A percentile compares a stretch with the other conserved stretches of the same genome.
Conservation (phyloP, 1,140 invertebrate species). For the Brachystomella parvula region DNA sequence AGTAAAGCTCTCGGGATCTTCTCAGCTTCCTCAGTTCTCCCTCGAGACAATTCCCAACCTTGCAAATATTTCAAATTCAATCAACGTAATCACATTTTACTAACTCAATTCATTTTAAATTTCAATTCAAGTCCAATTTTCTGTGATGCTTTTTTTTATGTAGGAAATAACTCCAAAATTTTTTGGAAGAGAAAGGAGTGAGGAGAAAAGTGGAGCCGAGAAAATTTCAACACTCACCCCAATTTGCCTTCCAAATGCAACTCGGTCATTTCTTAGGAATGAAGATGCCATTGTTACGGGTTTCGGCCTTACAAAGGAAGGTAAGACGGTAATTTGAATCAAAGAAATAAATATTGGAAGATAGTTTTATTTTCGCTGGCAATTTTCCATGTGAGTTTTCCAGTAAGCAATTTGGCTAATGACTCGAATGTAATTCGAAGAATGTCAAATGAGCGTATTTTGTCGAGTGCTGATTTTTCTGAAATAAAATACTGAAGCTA, state of each 20-base stretch:
- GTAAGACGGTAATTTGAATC: slow-evolving; percentile 9
- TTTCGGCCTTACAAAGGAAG: slow-evolving; percentile 32
- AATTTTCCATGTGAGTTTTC: too few species aligned
- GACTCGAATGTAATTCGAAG: too few species aligned
- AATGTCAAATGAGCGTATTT: too few species aligned
- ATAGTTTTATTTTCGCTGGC: too few species aligned
- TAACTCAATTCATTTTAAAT: neutral
- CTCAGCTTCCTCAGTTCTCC: neutral
- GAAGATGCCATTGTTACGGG: slow-evolving; percentile 30
- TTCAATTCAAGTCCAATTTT: too few species aligned
- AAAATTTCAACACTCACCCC: slow-evolving; percentile 16
- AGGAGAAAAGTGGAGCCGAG: neutral
- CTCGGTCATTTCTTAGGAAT: slow-evolving; percentile 14
- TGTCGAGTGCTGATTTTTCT: neutral
- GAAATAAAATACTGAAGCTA: neutral
- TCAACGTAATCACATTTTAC: neutral
- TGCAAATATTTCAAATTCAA: neutral
- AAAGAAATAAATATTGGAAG: too few species aligned
- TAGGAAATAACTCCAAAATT: neutral
- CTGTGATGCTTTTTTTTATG: too few species aligned
- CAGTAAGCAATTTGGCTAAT: too few species aligned
- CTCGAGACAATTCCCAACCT: neutral
- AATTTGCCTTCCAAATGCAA: slow-evolving; percentile 27
- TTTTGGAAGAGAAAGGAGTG: slow-evolving; percentile 9
- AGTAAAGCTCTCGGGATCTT: too few species aligned